Evolutionary conservation across 2,888 invertebrate genomes (phyloP), one percentile per base, ranked within the genome.

Genomic region (Chamaedrilus cognettii): DNA sequence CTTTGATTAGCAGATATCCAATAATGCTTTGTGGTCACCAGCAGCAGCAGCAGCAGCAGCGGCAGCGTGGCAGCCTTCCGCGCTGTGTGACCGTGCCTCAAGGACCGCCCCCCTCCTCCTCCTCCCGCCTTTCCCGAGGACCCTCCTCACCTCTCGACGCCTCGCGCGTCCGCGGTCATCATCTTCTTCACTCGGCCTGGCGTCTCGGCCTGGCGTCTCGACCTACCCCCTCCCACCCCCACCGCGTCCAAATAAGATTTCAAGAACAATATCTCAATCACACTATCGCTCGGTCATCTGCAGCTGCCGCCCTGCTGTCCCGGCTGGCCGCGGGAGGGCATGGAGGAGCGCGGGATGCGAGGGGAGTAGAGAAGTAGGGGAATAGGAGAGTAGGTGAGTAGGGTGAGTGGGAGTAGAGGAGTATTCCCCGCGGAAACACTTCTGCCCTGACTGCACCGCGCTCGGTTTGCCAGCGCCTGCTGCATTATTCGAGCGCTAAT

Each of bases 211-310:
- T 15, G 15, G 49, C 49, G 49, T 49, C 11, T 15, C 49, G 49
- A 15, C 49, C 49, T n/a, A 11, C 15, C 49, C 49, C 15, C 11
- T 11, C 15, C n/a, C n/a, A 11, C 15, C 49, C 49, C 19, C 42
- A 19, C 42, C 42, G 15, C 55, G 28, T 23, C 7, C 11, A 19
- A 62, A 62, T 51, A 51, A 52, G 62, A 62, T 62, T 62, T 62
- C 3, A 51, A 49, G 62, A 62, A 62, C 62, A 62, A 62, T 62
- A 49, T 49, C 62, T 62, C 62, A 62, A 62, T 62, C 62, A 52
- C 26, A 23, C 15, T 23, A 23, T 52, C 55, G 26, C 26, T 52
- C 26, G 55, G 55, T 52, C 55, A 52, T 52, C 26, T 23, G 55
- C 55, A 52, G 55, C 55, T 52, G 55, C 55, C 55, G 55, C 55